phyloP scores from a whole-genome alignment of 2,797 vertebrate genomes.

The Paramormyrops hopkinsi region DNA sequence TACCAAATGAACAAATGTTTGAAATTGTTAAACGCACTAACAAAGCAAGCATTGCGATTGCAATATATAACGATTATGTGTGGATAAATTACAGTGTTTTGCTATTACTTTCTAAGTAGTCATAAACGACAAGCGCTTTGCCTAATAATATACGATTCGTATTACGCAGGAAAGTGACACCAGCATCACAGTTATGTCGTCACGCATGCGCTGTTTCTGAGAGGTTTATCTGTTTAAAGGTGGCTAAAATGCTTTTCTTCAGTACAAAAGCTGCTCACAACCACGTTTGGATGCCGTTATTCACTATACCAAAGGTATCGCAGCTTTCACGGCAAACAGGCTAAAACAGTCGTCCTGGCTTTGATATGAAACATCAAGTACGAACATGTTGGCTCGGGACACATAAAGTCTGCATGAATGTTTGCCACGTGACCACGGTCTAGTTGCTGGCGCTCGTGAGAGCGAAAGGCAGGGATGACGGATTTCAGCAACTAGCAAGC shows the following conservation, averaged over 20 bases:
- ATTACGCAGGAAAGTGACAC: not conserved
- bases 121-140: not conserved
- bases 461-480: not conserved
- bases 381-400: not conserved
- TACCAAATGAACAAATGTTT: not conserved
- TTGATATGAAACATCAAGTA: not conserved
- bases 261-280: not conserved
- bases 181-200: not conserved
- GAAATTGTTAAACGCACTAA: not conserved
- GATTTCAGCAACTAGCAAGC: not conserved
- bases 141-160: not conserved
- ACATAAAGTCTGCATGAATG: not conserved
- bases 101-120: not conserved
- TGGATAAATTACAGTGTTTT: not conserved
- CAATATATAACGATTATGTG: not conserved
- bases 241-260: not conserved
- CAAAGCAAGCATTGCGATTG: too few relatives aligned
- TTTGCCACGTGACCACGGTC: constrained; percentile 30
- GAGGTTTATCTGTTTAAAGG: not conserved
- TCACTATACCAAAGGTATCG: not conserved
- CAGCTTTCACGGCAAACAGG: not conserved
- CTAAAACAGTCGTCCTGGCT: not conserved
- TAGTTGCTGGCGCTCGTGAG: constrained; percentile 22
- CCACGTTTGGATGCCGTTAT: not conserved
- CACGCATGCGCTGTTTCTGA: constrained; percentile 4